phyloP scores from a whole-genome alignment of 2,888 invertebrate genomes.

The Coleophora deauratella region DNA sequence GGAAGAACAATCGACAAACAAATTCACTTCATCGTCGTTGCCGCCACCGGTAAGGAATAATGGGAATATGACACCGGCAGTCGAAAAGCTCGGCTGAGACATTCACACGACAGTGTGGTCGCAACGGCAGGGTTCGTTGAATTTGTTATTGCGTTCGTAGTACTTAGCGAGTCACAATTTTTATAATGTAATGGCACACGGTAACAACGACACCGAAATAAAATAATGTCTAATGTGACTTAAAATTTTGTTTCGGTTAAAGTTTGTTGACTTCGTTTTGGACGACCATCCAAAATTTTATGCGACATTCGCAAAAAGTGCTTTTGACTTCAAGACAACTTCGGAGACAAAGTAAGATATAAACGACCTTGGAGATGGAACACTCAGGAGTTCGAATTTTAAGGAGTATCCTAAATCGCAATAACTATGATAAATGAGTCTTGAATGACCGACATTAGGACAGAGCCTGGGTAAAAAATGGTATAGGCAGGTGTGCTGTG shows the following conservation, averaged over 20 bases:
- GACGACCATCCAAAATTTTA: too few relatives aligned
- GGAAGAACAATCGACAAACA: too few relatives aligned
- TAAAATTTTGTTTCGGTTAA: too few relatives aligned
- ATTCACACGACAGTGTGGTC: conserved; percentile 68
- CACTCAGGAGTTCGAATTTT: conserved; percentile 51
- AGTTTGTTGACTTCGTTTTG: too few relatives aligned
- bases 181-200: too few relatives aligned
- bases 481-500: conserved; percentile 67
- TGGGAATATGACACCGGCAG: conserved; percentile 58
- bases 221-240: too few relatives aligned
- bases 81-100: conserved; percentile 54
- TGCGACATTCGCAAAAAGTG: too few relatives aligned
- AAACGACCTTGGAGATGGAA: conserved; percentile 47
- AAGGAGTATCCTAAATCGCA: conserved; percentile 53
- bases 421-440: conserved; percentile 68
- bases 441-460: conserved; percentile 72
- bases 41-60: conserved; percentile 7
- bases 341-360: conserved; percentile 31
- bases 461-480: conserved; percentile 64
- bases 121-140: conserved; percentile 73
- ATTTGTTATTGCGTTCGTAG: conserved; percentile 72
- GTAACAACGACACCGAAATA: too few relatives aligned
- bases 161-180: conserved; percentile 31
- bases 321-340: background rate
- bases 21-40: too few relatives aligned